Conservation (phyloP, 1,140 invertebrate species). For the Drosophila yakuba region DNA sequence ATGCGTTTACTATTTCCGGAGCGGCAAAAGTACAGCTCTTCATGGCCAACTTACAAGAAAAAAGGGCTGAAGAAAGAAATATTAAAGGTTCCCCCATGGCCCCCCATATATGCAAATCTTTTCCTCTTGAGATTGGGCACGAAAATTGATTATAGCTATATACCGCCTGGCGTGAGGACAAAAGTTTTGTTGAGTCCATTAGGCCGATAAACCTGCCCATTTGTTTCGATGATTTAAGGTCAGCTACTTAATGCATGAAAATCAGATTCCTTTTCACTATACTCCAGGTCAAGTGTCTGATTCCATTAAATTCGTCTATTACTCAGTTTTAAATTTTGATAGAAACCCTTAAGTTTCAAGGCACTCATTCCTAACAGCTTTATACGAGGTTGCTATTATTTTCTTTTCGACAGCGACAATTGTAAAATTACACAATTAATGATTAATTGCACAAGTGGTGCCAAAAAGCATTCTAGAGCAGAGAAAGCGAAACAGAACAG, state of each 20-base stretch:
- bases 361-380: background rate
- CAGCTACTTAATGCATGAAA: background rate
- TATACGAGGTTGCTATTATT: background rate
- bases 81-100: background rate
- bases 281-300: background rate
- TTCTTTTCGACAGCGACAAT: slow-evolving; percentile 17
- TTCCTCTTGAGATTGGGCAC: slow-evolving; percentile 5
- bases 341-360: background rate
- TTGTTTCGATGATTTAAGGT: slow-evolving; percentile 25
- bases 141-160: slow-evolving; percentile 36
- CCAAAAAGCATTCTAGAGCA: background rate
- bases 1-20: slow-evolving; percentile 43
- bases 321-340: background rate
- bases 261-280: background rate
- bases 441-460: slow-evolving; percentile 34
- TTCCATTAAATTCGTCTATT: background rate
- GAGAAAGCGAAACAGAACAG: background rate
- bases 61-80: background rate
- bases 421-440: slow-evolving; percentile 33
- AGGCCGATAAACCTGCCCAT: slow-evolving; percentile 15
- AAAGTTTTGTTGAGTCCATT: slow-evolving; percentile 24
- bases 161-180: slow-evolving; percentile 4
- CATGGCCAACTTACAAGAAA: background rate
- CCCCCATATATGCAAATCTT: slow-evolving; percentile 32
- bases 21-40: slow-evolving; percentile 17